Conservation (phyloP, 2,113 vertebrate genomes). For the Bubo blakistoni region DNA sequence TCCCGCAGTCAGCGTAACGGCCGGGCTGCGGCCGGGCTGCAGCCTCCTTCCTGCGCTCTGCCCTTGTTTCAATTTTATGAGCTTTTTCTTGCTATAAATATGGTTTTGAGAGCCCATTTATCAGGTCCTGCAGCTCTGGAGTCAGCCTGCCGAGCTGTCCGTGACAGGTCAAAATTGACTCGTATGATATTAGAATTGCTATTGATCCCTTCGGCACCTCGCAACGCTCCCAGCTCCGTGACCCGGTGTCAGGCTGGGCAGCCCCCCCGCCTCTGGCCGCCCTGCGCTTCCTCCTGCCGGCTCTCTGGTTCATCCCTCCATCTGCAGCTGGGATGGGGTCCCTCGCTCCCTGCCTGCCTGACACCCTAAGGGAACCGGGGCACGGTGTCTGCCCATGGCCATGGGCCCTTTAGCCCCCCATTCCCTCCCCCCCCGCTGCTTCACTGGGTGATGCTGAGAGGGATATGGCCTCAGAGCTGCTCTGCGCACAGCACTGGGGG, state of each 20-base stretch:
- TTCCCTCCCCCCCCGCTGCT: fast-evolving
- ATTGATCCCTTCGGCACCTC: conserved; percentile 70
- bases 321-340: fast-evolving
- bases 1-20: background rate
- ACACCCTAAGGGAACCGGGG: fast-evolving
- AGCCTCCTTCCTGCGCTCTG: background rate
- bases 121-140: conserved; percentile 59
- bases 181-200: conserved; percentile 70
- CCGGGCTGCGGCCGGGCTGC: background rate
- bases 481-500: background rate
- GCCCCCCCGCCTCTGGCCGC: background rate
- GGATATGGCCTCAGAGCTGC: background rate
- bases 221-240: conserved; percentile 4
- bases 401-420: fast-evolving
- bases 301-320: background rate
- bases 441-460: fast-evolving
- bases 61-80: conserved; percentile 56
- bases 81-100: conserved; percentile 67
- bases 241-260: conserved; percentile 6
- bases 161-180: conserved; percentile 70
- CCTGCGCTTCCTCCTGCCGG: background rate
- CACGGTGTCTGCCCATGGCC: fast-evolving
- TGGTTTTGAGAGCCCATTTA: conserved; percentile 63
- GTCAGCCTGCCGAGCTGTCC: conserved; percentile 54
- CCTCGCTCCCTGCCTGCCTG: fast-evolving